Base-by-base conservation (phyloP, 2,113 vertebrate genomes). In the Gallinago media region DNA sequence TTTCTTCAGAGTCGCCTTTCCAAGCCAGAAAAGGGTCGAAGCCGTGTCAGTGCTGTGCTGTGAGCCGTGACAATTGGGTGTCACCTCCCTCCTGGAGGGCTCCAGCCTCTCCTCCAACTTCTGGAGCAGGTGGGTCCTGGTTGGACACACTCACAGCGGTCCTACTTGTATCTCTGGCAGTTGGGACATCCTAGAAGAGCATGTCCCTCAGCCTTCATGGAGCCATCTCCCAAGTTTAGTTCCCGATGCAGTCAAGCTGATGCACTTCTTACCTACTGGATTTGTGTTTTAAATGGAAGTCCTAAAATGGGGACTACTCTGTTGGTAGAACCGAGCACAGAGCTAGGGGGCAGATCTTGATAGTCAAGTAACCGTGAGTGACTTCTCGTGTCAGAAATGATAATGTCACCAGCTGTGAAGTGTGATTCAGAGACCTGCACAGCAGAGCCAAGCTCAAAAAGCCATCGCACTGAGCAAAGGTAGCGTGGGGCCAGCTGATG, bases 41-140 rank as follows among this genome's bases (percentile, higher is more conserved):
- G 50, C 49, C 0, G 0, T 15, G 74, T 47, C 11, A 5, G 44
- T n/a, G 67, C 38, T 34, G 21, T 66, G 27, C 55, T 70, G 36
- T 44, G 72, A 73, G 38, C 1, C 0, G 9, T 63, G 52, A 32
- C 26, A 36, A 34, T 36, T 75, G 0, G 0, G 1, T 32, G 27
- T 70, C 22, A 50, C 49, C 49, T 74, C 23, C 44, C 22, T 74
- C 46, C 52, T 32, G 27, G 56, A 75, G 36, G 20, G 65, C 29
- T 85, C 19, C 61, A 88, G 55, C 23, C 55, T 68, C 77, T 18
- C 11, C 38, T 55, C 17, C 62, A 1, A 0, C 27, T 34, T 44
- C 56, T 81, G 70, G 38, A 82, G 78, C 38, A 13, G 2, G 0
- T 2, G 1, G 25, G 26, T 47, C 49, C 58, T 6, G 0, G 42